Evolutionary conservation across 2,113 vertebrate genomes (phyloP).

Genomic region (Proteles cristata): DNA sequence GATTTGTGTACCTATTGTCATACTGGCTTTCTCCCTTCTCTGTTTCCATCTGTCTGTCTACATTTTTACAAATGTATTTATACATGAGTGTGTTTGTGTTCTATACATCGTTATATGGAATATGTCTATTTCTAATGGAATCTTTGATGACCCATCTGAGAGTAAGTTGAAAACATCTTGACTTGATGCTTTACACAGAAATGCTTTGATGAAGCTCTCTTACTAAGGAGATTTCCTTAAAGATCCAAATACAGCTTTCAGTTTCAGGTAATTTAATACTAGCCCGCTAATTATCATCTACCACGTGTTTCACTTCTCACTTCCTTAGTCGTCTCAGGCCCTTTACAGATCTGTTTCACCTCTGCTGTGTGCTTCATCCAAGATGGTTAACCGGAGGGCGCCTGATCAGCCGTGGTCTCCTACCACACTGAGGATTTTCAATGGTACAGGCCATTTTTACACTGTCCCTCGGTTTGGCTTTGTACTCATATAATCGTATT

Average conservation of each 20-base stretch:
- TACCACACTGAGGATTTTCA: not conserved
- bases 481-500: not conserved
- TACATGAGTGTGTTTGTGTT: not conserved
- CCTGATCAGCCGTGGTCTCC: not conserved
- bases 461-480: not conserved
- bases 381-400: not conserved
- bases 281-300: not conserved
- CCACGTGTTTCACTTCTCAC: not conserved
- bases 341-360: not conserved
- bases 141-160: not conserved
- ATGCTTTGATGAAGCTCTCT: not conserved
- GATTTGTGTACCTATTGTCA: not conserved
- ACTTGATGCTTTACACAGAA: not conserved
- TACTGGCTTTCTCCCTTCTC: not conserved
- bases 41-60: not conserved
- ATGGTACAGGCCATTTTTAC: not conserved
- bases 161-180: not conserved
- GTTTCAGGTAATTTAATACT: not conserved
- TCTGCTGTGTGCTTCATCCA: not conserved
- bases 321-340: not conserved
- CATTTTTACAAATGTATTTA: not conserved
- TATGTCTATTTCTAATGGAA: not conserved
- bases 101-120: not conserved
- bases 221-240: not conserved
- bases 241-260: not conserved